These are phyloP conservation scores for Neelides sp. DNA, from an alignment of 1,140 invertebrate genomes.

Conservation along the genomic window DNA sequence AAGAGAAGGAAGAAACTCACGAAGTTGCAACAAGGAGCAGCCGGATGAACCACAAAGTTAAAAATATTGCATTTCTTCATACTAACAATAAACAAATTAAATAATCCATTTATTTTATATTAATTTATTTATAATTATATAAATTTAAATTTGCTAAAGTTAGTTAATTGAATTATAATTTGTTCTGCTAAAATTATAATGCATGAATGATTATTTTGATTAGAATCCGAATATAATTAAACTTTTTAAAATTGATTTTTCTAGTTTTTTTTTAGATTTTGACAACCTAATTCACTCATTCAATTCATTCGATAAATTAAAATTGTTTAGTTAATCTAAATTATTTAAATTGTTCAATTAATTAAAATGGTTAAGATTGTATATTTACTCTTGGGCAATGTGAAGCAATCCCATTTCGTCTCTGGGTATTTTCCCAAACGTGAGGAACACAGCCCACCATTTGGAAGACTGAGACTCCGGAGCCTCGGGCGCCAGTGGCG, in stretches of 20 bases:
- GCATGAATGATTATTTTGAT: background rate
- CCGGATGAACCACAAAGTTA: slow-evolving; percentile 23
- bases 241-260: too few species aligned
- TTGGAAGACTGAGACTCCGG: background rate
- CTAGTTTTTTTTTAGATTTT: too few species aligned
- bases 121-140: background rate
- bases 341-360: too few species aligned
- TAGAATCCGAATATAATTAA: too few species aligned
- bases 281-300: too few species aligned
- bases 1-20: slow-evolving; percentile 16
- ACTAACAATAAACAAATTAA: slow-evolving; percentile 7
- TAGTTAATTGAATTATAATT: background rate
- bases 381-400: slow-evolving; percentile 25
- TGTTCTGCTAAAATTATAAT: background rate
- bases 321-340: too few species aligned
- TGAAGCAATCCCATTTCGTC: slow-evolving; percentile 30
- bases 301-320: too few species aligned
- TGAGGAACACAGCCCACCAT: slow-evolving; percentile 22
- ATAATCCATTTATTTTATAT: background rate
- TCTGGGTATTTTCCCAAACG: slow-evolving; percentile 23
- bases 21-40: slow-evolving; percentile 8
- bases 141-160: slow-evolving; percentile 1
- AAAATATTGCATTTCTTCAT: slow-evolving; percentile 11
- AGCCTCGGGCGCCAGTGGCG: background rate
- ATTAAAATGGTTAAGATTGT: background rate